Percentiles rank a stretch among this genome's conserved stretches.
Conservation (phyloP, 2,113 vertebrate genomes). For the Erinaceus europaeus region DNA sequence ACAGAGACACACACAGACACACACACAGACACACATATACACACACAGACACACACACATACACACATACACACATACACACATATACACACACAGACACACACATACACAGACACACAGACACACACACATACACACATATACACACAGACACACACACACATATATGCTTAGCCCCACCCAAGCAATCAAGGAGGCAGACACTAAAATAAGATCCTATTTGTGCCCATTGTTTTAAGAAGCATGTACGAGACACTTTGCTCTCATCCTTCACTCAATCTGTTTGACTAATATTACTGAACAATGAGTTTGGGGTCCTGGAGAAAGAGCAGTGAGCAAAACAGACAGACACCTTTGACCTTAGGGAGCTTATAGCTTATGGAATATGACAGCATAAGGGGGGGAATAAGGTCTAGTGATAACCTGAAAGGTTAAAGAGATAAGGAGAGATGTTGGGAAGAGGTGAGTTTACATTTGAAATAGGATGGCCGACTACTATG, state of each 20-base stretch:
- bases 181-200: background rate
- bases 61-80: too few relatives aligned
- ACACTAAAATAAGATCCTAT: background rate
- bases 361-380: background rate
- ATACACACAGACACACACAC: too few relatives aligned
- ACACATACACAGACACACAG: too few relatives aligned
- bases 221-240: background rate
- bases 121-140: too few relatives aligned
- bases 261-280: background rate
- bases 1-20: too few relatives aligned
- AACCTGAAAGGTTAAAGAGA: background rate
- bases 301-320: too few relatives aligned
- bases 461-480: background rate
- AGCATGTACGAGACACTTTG: background rate
- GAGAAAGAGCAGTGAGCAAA: background rate
- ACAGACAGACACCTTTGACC: background rate
- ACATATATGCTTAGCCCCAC: background rate
- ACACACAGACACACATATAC: too few relatives aligned
- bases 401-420: background rate
- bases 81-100: too few relatives aligned
- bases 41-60: too few relatives aligned
- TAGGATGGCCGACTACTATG: too few relatives aligned
- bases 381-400: too few relatives aligned
- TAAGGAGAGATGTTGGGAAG: background rate
- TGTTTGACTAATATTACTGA: background rate